Evolutionary conservation across 2,888 invertebrate genomes (phyloP).

Genomic region (Aricia artaxerxes): DNA sequence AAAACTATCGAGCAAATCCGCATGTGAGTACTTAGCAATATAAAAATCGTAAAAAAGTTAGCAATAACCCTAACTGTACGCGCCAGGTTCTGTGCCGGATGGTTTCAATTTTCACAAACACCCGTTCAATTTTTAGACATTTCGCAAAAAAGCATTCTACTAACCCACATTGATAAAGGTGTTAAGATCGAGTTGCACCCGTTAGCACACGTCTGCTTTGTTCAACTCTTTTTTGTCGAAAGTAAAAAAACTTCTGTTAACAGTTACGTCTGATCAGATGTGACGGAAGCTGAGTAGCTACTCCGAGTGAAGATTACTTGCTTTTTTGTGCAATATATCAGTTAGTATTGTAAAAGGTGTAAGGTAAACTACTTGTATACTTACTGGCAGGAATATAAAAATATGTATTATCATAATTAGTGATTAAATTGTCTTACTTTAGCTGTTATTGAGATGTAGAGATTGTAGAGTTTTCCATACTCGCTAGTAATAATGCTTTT

Average conservation of each 20-base stretch:
- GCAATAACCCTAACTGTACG: conserved; percentile 22
- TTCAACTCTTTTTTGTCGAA: conserved; percentile 58
- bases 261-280: conserved; percentile 42
- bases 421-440: too few relatives aligned
- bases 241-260: conserved; percentile 57
- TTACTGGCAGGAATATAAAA: too few relatives aligned
- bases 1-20: too few relatives aligned
- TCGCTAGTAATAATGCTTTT: too few relatives aligned
- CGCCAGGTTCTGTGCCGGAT: conserved; percentile 55
- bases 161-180: conserved; percentile 80
- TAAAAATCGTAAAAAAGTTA: not conserved
- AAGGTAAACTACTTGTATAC: not conserved
- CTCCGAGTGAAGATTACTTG: not conserved
- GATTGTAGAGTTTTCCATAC: too few relatives aligned
- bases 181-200: conserved; percentile 75
- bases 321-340: not conserved
- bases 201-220: conserved; percentile 65
- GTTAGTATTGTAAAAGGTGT: not conserved
- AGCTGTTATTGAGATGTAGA: too few relatives aligned
- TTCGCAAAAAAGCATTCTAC: conserved; percentile 66
- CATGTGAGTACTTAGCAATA: too few relatives aligned
- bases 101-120: conserved; percentile 65
- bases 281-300: conserved; percentile 29
- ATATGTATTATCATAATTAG: too few relatives aligned
- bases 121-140: conserved; percentile 67